Evolutionary conservation across 2,888 invertebrate species (phyloP).

Genomic region (Sussaba pulchella): DNA sequence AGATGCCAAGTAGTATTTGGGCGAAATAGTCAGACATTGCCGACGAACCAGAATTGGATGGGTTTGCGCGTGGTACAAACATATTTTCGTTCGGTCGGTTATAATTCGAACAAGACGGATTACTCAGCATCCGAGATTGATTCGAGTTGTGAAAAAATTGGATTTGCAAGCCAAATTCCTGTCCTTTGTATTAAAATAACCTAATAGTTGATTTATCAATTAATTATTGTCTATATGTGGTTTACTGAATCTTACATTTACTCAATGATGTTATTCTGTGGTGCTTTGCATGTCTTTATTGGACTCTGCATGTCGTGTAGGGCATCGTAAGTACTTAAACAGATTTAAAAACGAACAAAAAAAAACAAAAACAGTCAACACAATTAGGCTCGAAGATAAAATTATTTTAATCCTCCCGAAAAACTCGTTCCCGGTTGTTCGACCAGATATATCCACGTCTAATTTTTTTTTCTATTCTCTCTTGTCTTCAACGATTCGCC

Average conservation of each 20-base stretch:
- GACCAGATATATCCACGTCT: neutral
- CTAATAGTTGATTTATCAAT: slow-evolving; percentile 47
- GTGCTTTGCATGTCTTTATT: slow-evolving; percentile 84
- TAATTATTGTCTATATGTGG: slow-evolving; percentile 77
- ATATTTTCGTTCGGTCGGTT: too few relatives aligned
- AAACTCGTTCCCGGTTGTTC: neutral
- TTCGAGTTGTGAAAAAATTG: neutral
- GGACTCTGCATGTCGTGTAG: slow-evolving; percentile 84
- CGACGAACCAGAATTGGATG: neutral
- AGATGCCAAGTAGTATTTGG: too few relatives aligned
- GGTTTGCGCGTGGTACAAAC: too few relatives aligned
- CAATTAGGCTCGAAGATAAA: slow-evolving; percentile 26
- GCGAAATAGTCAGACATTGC: slow-evolving; percentile 12
- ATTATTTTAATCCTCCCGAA: slow-evolving; percentile 11
- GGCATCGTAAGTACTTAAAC: slow-evolving; percentile 83
- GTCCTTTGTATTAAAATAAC: slow-evolving; percentile 9
- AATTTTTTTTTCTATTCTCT: neutral
- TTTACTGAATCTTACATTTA: slow-evolving; percentile 80
- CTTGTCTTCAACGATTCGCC: neutral
- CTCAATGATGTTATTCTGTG: slow-evolving; percentile 83
- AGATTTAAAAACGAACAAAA: slow-evolving; percentile 70
- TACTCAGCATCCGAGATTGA: slow-evolving; percentile 4
- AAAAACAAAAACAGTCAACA: slow-evolving; percentile 50
- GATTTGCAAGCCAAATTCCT: neutral
- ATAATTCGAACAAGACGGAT: neutral